These are phyloP conservation scores for Sylvilagus bachmani DNA, from an alignment of 2,113 vertebrate species.

Conservation along the genomic window DNA sequence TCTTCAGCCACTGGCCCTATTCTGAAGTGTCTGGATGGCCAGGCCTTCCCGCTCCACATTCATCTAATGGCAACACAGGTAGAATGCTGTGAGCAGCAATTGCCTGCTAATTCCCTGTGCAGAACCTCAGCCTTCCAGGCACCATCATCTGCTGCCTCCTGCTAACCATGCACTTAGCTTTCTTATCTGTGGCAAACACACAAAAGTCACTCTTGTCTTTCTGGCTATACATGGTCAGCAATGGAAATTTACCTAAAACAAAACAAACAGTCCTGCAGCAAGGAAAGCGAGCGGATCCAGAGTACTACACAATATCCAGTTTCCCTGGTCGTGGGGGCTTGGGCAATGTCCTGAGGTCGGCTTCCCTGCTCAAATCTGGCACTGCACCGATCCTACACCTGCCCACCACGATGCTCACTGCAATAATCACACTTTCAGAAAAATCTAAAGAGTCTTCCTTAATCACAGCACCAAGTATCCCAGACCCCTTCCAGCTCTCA, in stretches of 20 bases:
- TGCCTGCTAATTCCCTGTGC: not conserved
- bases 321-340: not conserved
- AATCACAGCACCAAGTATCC: not conserved
- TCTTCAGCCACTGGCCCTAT: not conserved
- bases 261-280: not conserved
- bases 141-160: slow-evolving; percentile 60
- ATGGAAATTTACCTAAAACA: not conserved
- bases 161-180: slow-evolving; percentile 65
- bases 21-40: not conserved
- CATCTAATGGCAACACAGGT: not conserved
- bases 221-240: not conserved
- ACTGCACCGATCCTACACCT: not conserved
- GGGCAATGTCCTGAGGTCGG: slow-evolving; percentile 12
- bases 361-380: slow-evolving; percentile 19
- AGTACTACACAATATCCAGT: not conserved
- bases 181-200: slow-evolving; percentile 66
- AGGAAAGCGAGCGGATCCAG: not conserved
- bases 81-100: not conserved
- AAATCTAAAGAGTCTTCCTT: not conserved
- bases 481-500: not conserved
- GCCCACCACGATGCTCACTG: not conserved
- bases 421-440: not conserved
- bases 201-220: slow-evolving; percentile 37
- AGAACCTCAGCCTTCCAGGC: slow-evolving; percentile 23
- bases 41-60: not conserved